phyloP scores from a whole-genome alignment of 2,888 invertebrate species.

The Aphrophora alni region DNA sequence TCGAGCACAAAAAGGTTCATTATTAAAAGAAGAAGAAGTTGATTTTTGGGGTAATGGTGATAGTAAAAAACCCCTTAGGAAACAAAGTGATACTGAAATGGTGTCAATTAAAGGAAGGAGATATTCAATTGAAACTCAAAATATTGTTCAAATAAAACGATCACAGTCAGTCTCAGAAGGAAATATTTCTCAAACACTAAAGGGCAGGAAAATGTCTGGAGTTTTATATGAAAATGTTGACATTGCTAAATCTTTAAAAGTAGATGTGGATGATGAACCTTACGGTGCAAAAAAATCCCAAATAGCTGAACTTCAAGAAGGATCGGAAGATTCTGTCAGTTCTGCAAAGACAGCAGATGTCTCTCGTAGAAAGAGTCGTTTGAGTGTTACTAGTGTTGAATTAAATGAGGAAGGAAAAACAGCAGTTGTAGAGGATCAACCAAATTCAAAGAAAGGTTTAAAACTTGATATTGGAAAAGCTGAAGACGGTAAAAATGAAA shows the following conservation, averaged over 20 bases:
- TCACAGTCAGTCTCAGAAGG: constrained; percentile 45
- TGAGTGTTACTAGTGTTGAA: not conserved
- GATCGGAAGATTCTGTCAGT: not conserved
- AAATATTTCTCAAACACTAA: not conserved
- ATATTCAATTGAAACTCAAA: not conserved
- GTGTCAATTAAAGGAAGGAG: not conserved
- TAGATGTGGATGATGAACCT: not conserved
- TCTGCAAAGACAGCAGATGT: not conserved
- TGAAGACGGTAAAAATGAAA: constrained; percentile 36
- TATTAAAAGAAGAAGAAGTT: constrained; percentile 16
- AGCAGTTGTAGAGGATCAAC: not conserved
- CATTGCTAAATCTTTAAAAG: not conserved
- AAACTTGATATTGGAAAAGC: constrained; percentile 37
- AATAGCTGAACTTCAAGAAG: not conserved
- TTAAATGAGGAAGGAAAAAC: not conserved
- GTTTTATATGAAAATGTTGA: not conserved
- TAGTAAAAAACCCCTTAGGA: not conserved
- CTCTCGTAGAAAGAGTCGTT: not conserved
- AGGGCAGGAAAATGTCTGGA: not conserved
- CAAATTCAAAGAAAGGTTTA: not conserved
- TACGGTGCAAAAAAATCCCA: not conserved
- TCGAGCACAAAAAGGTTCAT: not conserved
- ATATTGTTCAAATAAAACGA: constrained; percentile 49
- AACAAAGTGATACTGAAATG: not conserved
- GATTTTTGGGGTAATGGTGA: not conserved